Conservation (phyloP, 2,797 vertebrate genomes). For the Sebastes oblongus region DNA sequence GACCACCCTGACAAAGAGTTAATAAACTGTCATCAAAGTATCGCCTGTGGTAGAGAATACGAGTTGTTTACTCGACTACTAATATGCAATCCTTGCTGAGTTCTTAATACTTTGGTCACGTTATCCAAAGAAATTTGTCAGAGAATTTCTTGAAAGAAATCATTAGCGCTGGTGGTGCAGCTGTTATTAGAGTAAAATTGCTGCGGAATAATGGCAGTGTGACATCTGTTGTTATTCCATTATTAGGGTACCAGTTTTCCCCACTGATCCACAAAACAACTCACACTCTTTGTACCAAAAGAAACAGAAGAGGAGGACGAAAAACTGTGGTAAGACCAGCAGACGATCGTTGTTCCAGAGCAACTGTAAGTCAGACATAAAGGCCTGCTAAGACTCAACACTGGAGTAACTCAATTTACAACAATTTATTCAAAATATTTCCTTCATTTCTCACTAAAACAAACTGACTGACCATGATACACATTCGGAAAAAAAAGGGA, state of each 20-base stretch:
- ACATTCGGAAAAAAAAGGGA: conserved; percentile 8
- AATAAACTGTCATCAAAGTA: not conserved
- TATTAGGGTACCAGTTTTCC: conserved; percentile 20
- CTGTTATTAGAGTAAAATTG: conserved; percentile 23
- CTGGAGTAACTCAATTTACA: not conserved
- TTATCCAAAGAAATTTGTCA: conserved; percentile 18
- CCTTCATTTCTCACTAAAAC: conserved; percentile 10
- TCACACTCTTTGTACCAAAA: not conserved
- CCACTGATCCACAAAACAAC: conserved; percentile 16
- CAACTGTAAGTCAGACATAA: not conserved
- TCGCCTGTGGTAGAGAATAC: not conserved
- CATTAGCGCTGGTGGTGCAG: conserved; percentile 13
- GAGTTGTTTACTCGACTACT: not conserved
- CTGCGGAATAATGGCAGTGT: conserved; percentile 10
- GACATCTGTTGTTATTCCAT: conserved; percentile 44
- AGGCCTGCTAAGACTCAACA: not conserved
- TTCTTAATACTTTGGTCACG: conserved; percentile 5
- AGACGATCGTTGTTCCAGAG: not conserved
- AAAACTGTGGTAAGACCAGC: not conserved
- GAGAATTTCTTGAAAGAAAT: conserved; percentile 18
- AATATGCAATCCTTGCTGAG: not conserved
- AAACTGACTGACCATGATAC: conserved; percentile 16
- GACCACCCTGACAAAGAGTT: not conserved
- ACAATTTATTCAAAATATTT: not conserved
- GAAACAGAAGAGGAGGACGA: not conserved